Percentiles rank a stretch among this genome's conserved stretches.
Conservation (phyloP, 2,113 vertebrate species). For the Thermophis baileyi region DNA sequence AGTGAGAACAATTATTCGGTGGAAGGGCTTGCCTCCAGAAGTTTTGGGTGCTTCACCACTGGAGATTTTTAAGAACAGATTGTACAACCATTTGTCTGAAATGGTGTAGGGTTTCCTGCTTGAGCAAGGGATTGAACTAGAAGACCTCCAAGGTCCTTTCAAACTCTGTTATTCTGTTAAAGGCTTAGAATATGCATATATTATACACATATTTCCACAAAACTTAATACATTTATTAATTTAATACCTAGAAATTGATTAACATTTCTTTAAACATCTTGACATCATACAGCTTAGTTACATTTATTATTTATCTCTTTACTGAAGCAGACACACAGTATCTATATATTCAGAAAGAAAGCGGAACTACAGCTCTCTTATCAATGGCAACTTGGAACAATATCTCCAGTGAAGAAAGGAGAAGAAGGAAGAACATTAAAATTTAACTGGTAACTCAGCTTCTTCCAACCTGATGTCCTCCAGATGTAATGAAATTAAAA, state of each 20-base stretch:
- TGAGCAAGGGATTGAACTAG: not conserved
- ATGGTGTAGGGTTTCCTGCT: not conserved
- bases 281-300: not conserved
- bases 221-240: not conserved
- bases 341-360: not conserved
- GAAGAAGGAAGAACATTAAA: constrained; percentile 7
- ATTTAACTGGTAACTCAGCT: not conserved
- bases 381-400: not conserved
- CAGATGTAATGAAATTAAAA: not conserved
- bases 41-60: not conserved
- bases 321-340: too few species aligned
- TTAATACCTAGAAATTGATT: not conserved
- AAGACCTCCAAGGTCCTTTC: not conserved
- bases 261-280: not conserved
- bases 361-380: not conserved
- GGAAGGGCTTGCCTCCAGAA: not conserved
- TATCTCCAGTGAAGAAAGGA: not conserved
- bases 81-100: not conserved
- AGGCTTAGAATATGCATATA: not conserved
- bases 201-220: not conserved
- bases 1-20: not conserved
- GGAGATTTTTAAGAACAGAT: not conserved
- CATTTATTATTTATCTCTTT: not conserved
- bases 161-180: not conserved
- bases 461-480: not conserved